Base-by-base conservation (phyloP, 2,113 vertebrate species). In the Tympanuchus pallidicinctus region DNA sequence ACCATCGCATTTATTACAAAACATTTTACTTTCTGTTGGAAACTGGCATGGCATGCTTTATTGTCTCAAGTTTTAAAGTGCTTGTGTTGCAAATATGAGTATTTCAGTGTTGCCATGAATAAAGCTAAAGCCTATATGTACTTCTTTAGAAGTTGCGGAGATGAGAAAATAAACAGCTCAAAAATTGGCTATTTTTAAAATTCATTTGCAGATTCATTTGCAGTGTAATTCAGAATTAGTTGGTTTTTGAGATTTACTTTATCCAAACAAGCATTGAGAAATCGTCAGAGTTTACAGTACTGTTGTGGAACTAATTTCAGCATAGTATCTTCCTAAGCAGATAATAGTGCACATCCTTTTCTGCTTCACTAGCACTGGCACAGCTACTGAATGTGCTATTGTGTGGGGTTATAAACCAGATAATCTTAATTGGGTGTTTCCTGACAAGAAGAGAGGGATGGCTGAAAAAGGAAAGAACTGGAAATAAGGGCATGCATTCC, bases 381-480 rank as follows among this genome's bases (percentile, higher is more conserved):
- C 36, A 72, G 82, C 88, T 81, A 94, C 83, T 96, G 89, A 96
- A 78, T 92, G 40, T 93, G 66, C 82, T 92, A 89, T 95, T 95
- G 95, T 96, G 79, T 94, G 90, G 87, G 80, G 61, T 78, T 90
- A 91, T 88, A 92, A 86, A 93, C 56, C 85, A 95, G 90, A 95
- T 97, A 94, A 93, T 90, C 64, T 90, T 96, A 95, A 96, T 94
- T 95, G 85, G 73, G 82, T 88, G 86, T 92, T 97, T 97, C 95
- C 96, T 94, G 91, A 80, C 43, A 88, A 72, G 82, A 85, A 64
- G 72, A 28, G 43, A 83, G 86, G 59, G 57, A 88, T 92, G 70
- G 19, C 79, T 95, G 91, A 72, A 96, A 92, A 90, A 93, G 85
- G 79, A 83, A 72, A 93, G 57, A 83, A 78, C 66, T 88, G 70